Conservation (phyloP, 2,113 vertebrate species). For the Xiphophorus couchianus region DNA sequence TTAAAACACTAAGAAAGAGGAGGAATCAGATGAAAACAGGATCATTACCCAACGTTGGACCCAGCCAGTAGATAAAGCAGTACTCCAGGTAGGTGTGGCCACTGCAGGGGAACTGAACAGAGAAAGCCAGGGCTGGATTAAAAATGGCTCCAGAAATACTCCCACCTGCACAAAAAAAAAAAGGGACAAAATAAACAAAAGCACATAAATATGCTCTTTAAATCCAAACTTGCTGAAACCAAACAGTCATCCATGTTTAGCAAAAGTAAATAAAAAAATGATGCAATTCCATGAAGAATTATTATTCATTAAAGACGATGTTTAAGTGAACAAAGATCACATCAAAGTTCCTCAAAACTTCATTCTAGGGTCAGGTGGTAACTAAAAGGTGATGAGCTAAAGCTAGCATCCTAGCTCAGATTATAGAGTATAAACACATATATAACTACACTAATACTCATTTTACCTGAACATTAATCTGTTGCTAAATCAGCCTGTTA, state of each 20-base stretch:
- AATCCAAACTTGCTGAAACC: neutral
- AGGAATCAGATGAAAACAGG: rapidly evolving
- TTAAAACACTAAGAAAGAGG: neutral
- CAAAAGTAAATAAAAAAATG: neutral
- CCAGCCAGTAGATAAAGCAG: constrained; percentile 87
- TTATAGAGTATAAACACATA: no score
- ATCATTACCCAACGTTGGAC: constrained; percentile 84
- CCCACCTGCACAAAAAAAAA: constrained; percentile 78
- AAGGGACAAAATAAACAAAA: neutral
- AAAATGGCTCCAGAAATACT: constrained; percentile 87
- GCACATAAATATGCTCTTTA: neutral
- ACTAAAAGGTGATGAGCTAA: no score
- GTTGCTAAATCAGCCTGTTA: no score
- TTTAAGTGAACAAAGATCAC: no score
- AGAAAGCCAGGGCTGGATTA: constrained; percentile 90
- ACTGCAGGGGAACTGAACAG: constrained; percentile 85
- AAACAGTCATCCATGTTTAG: no score
- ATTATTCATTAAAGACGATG: no score
- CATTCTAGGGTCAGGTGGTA: no score
- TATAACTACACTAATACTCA: no score
- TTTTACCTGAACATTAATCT: no score
- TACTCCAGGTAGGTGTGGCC: constrained; percentile 84
- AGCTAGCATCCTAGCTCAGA: no score
- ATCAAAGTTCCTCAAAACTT: no score
- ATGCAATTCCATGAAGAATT: no score